Percentiles rank a stretch among this genome's conserved stretches.
Conservation (phyloP, 2,797 vertebrate species). For the Tamandua tetradactyla region DNA sequence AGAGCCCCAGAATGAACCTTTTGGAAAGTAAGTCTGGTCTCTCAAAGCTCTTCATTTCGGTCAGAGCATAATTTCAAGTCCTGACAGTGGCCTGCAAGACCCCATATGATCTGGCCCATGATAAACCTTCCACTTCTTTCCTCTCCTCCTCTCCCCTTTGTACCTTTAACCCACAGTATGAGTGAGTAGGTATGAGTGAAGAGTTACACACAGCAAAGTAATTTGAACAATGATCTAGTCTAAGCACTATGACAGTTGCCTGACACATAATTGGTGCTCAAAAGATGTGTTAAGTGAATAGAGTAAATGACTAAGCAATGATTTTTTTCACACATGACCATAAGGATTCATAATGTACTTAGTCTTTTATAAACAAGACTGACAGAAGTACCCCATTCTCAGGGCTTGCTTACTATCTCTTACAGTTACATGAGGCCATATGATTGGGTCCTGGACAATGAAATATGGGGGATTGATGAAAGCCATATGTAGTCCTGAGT, state of each 20-base stretch:
- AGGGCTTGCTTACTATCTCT: background rate
- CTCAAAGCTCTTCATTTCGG: background rate
- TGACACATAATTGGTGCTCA: background rate
- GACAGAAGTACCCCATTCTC: background rate
- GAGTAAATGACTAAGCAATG: background rate
- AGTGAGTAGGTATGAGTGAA: background rate
- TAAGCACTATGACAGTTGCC: background rate
- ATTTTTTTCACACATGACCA: background rate
- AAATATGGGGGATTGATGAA: background rate
- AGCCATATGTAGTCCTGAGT: background rate
- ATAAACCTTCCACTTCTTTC: background rate
- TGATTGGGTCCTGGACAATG: background rate
- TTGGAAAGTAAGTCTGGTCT: background rate
- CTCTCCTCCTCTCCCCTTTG: background rate
- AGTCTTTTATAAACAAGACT: background rate
- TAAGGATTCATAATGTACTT: background rate
- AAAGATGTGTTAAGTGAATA: background rate
- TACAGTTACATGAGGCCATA: background rate
- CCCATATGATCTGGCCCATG: background rate
- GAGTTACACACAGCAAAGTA: background rate
- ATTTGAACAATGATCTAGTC: rapidly evolving
- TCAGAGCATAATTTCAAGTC: background rate
- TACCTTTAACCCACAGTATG: background rate
- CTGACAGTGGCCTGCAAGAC: background rate
- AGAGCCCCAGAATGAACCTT: background rate